Conservation (phyloP, 2,888 invertebrate genomes). For the Platerodrilus igneus region DNA sequence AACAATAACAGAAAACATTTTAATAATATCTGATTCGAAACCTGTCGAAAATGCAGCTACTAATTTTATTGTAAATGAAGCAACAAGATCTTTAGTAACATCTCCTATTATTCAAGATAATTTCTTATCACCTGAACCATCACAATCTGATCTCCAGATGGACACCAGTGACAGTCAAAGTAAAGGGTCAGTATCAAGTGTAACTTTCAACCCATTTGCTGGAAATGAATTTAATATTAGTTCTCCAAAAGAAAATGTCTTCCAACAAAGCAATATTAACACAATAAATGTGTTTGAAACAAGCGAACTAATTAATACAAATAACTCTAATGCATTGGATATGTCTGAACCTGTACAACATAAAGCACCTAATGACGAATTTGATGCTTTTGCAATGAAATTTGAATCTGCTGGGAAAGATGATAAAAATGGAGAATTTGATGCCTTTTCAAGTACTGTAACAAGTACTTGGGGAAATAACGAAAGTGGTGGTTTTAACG, state of each 20-base stretch:
- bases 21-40: background rate
- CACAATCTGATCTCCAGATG: conserved; percentile 43
- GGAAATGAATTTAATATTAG: conserved; percentile 36
- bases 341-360: conserved; percentile 20
- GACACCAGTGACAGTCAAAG: conserved; percentile 47
- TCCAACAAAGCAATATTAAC: conserved; percentile 26
- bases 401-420: conserved; percentile 68
- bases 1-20: too few species aligned
- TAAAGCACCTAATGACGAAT: conserved; percentile 53
- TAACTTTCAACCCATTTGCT: conserved; percentile 51
- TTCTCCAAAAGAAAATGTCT: conserved; percentile 31
- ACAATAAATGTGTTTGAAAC: conserved; percentile 23
- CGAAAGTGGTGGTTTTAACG: conserved; percentile 40
- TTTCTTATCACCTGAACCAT: conserved; percentile 41
- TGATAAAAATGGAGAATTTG: conserved; percentile 51
- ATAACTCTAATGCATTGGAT: conserved; percentile 25
- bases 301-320: conserved; percentile 12
- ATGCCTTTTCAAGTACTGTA: conserved; percentile 50
- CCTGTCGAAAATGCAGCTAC: background rate
- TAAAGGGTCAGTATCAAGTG: conserved; percentile 44
- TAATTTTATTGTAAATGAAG: conserved; percentile 6
- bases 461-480: conserved; percentile 45
- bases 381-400: conserved; percentile 86
- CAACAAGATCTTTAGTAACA: conserved; percentile 11
- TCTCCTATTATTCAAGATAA: conserved; percentile 31